phyloP scores from a whole-genome alignment of 2,797 vertebrate genomes.

The Prionace glauca region DNA sequence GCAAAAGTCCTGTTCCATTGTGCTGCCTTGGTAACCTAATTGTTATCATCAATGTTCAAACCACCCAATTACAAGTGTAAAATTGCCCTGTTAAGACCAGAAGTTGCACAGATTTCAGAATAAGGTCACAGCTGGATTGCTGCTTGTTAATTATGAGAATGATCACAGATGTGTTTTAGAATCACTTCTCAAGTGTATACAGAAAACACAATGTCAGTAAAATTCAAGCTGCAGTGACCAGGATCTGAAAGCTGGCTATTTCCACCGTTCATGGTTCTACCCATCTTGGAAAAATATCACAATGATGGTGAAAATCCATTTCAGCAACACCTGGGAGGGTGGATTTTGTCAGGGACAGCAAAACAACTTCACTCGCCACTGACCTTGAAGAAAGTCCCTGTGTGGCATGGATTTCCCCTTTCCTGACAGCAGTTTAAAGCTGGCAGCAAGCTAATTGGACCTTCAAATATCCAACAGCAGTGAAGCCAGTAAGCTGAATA shows the following conservation, averaged over 20 bases:
- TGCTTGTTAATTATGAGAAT: neutral
- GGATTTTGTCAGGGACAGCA: neutral
- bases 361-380: neutral
- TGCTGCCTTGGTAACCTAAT: conserved; percentile 16
- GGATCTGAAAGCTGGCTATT: neutral
- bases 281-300: neutral
- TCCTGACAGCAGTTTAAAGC: neutral
- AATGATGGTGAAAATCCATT: neutral
- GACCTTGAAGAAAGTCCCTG: neutral
- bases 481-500: neutral
- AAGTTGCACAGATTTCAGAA: neutral
- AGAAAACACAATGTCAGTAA: neutral
- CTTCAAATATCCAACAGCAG: neutral
- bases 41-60: neutral
- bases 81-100: conserved; percentile 10
- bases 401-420: neutral
- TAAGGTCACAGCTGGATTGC: conserved; percentile 10
- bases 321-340: neutral
- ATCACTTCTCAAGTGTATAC: neutral
- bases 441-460: neutral
- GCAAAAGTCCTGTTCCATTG: neutral
- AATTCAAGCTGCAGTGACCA: neutral
- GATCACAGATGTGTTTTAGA: neutral
- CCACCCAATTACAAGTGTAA: neutral
- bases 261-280: neutral